These are phyloP conservation scores for Gnathonemus longibarbis DNA, from an alignment of 2,113 vertebrate species.

Conservation along the genomic window DNA sequence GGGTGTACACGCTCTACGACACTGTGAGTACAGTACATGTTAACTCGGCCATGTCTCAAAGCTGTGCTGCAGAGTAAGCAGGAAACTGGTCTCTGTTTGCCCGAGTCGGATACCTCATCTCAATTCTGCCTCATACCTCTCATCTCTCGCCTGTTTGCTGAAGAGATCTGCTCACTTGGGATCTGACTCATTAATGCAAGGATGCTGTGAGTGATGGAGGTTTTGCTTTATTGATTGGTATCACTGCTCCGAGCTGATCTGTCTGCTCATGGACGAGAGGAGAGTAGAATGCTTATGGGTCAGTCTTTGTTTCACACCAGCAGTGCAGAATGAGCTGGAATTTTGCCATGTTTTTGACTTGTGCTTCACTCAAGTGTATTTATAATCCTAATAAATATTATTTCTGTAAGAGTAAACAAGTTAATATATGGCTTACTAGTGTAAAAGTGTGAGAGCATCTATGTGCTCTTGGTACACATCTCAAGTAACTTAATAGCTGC, in stretches of 20 bases:
- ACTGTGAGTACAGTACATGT: conserved; percentile 69
- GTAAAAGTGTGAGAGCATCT: not conserved
- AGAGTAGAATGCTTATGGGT: not conserved
- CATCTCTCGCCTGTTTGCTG: not conserved
- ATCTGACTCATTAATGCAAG: not conserved
- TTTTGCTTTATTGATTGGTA: not conserved
- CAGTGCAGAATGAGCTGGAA: not conserved
- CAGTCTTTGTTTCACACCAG: not conserved
- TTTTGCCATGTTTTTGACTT: not conserved
- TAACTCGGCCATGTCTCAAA: not conserved
- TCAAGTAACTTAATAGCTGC: not conserved
- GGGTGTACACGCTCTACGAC: conserved; percentile 91
- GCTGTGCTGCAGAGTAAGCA: not conserved
- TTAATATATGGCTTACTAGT: not conserved
- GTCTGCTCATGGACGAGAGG: not conserved
- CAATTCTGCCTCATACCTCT: not conserved
- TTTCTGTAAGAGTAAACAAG: not conserved
- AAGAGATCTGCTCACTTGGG: not conserved
- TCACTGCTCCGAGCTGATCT: not conserved
- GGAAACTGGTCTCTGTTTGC: not conserved
- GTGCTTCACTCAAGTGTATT: not conserved
- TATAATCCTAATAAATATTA: not conserved
- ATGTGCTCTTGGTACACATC: not conserved
- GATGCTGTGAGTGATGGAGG: not conserved
- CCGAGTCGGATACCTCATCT: not conserved